Base-by-base conservation (phyloP, 2,113 vertebrate genomes). In the Dasyurus viverrinus region DNA sequence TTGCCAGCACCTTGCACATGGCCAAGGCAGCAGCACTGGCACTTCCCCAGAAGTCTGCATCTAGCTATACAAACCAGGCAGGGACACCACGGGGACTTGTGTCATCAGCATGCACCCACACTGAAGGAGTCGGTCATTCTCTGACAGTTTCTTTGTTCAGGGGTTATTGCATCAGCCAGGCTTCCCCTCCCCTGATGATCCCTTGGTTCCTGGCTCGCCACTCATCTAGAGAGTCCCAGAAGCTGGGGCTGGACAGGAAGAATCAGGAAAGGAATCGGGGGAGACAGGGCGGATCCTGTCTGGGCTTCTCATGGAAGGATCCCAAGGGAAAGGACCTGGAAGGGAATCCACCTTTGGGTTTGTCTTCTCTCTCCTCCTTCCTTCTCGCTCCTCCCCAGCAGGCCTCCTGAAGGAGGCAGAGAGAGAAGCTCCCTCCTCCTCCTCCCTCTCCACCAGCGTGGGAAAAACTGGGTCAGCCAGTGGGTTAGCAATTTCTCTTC, bases 391-490 rank as follows among this genome's bases (percentile, higher is more conserved):
- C 96, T 92, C 94, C 30, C 0, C 0, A 92, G 50, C 92, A 22
- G 1, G 96, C 96, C 97, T 95, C 93, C 57, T 0, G 27, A 93
- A 95, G 97, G 97, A 84, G 57, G 47, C 90, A 95, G 94, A 94
- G 96, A 94, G 93, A 96, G 92, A 94, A 91, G n/a, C 92, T 95
- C 6, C 10, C 94, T 95, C 97, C 93, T 96, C 96, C 96, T 95
- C 94, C 96, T 96, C 94, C 94, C 96, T 95, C 90, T 93, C 95
- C 94, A 95, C 96, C 96, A 96, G 93, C 57, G 94, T 84, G 55
- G 94, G 97, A 96, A 97, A 98, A 98, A 98, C 96, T 98, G 98
- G 98, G 98, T 98, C 98, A 98, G 97, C 24, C 89, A 90, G 89
- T 90, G 48, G 89, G 89, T 90, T 90, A 50, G 96, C 97, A 25